Conservation (phyloP, 2,797 vertebrate genomes). For the Sebastolobus altivelis region DNA sequence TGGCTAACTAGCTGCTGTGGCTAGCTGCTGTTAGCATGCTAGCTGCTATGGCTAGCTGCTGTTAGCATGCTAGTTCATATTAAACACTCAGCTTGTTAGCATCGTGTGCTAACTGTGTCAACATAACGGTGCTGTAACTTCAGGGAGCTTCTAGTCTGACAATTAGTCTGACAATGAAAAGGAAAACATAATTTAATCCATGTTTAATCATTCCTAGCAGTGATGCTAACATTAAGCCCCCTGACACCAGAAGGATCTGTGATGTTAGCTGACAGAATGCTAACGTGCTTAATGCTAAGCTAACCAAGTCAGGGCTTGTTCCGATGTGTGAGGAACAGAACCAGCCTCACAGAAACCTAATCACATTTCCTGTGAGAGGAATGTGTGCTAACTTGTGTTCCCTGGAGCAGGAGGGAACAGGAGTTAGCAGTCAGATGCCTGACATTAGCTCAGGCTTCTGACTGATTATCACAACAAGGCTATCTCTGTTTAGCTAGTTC, state of each 20-base stretch:
- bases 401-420: too few species aligned
- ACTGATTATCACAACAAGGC: neutral
- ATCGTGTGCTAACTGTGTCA: neutral
- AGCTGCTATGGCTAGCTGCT: too few species aligned
- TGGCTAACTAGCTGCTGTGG: too few species aligned
- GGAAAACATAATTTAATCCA: neutral
- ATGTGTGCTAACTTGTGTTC: neutral
- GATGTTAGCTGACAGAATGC: conserved; percentile 31
- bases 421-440: neutral
- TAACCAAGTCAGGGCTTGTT: neutral
- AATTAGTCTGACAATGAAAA: neutral
- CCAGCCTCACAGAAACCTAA: neutral
- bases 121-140: rapidly evolving
- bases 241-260: conserved; percentile 1
- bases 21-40: too few species aligned
- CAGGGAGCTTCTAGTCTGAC: rapidly evolving
- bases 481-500: neutral
- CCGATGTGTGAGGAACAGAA: neutral
- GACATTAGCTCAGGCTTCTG: neutral
- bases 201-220: conserved; percentile 27
- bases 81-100: neutral
- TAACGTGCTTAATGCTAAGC: neutral
- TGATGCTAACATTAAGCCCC: conserved; percentile 58
- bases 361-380: neutral
- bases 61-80: neutral